Evolutionary conservation across 2,113 vertebrate species (phyloP).

Genomic region (Rutilus rutilus): DNA sequence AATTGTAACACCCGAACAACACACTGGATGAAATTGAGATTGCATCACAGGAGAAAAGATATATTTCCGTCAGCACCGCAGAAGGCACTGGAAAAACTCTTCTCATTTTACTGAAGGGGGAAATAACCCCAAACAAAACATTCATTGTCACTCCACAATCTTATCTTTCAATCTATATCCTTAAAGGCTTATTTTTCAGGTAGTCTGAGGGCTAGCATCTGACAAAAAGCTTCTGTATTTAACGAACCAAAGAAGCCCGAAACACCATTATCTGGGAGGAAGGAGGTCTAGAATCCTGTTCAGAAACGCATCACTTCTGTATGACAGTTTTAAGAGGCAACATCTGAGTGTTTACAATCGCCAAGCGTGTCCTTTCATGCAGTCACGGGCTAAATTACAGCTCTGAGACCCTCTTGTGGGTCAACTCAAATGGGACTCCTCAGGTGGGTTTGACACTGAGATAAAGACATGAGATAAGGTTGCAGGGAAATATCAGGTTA

Average conservation of each 20-base stretch:
- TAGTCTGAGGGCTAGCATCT: background rate
- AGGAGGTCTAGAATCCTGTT: background rate
- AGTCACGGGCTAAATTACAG: constrained; percentile 34
- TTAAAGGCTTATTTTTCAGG: constrained; percentile 19
- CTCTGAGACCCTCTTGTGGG: constrained; percentile 28
- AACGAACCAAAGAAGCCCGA: background rate
- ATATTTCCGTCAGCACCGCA: background rate
- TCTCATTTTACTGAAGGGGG: constrained; percentile 19
- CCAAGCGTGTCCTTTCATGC: constrained; percentile 42
- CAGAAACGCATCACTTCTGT: constrained; percentile 17
- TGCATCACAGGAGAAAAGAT: constrained; percentile 27
- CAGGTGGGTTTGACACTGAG: background rate
- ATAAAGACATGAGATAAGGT: constrained; percentile 56
- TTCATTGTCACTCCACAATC: constrained; percentile 17
- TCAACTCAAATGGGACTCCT: constrained; percentile 19
- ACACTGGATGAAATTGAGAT: background rate
- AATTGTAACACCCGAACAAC: background rate
- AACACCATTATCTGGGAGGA: background rate
- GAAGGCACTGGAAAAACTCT: background rate
- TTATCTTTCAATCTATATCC: constrained; percentile 25
- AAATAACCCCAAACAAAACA: constrained; percentile 29
- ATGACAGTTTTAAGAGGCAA: constrained; percentile 30
- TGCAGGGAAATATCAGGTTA: constrained; percentile 64
- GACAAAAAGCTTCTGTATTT: background rate
- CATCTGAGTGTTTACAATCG: constrained; percentile 30